Percentiles rank a stretch among this genome's conserved stretches.
phyloP scores from a whole-genome alignment of 2,888 invertebrate genomes.

The Vandiemenella viatica region DNA sequence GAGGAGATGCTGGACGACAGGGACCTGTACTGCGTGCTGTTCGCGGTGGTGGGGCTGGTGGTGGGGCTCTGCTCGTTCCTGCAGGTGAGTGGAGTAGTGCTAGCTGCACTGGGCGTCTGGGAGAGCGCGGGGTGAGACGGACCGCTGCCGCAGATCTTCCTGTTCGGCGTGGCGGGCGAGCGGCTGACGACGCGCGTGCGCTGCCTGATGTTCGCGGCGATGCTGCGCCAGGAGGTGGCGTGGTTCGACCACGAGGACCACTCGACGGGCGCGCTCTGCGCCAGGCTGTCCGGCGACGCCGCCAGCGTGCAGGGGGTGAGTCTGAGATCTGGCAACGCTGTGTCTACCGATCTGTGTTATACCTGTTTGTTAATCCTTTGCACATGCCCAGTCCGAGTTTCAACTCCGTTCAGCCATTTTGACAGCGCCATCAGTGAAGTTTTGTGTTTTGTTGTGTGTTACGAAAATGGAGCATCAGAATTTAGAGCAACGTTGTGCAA shows the following conservation, averaged over 20 bases:
- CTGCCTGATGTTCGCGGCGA: conserved; percentile 44
- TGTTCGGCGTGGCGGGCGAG: conserved; percentile 68
- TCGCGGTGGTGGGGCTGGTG: conserved; percentile 47
- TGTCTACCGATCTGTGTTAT: too few species aligned
- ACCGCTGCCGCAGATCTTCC: conserved; percentile 40
- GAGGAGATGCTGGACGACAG: too few species aligned
- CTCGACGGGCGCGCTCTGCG: conserved; percentile 58
- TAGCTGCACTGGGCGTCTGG: conserved; percentile 50
- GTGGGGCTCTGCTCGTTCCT: conserved; percentile 50
- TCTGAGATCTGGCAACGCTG: too few species aligned
- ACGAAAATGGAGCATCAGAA: too few species aligned
- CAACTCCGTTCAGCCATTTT: too few species aligned
- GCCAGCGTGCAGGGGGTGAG: conserved; percentile 64
- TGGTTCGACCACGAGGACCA: conserved; percentile 61
- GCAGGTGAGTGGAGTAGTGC: too few species aligned
- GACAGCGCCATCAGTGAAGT: too few species aligned
- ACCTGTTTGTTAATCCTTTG: too few species aligned
- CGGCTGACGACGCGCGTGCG: conserved; percentile 58
- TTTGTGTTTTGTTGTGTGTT: too few species aligned
- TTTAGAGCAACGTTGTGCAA: too few species aligned
- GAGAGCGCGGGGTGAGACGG: conserved; percentile 44
- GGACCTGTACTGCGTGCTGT: conserved; percentile 45
- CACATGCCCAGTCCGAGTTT: too few species aligned
- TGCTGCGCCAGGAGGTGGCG: conserved; percentile 56
- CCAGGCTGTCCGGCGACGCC: conserved; percentile 59